A percentile compares a stretch with the other conserved stretches of the same genome.
Conservation (phyloP, 2,113 vertebrate genomes). For the Ginglymostoma cirratum region DNA sequence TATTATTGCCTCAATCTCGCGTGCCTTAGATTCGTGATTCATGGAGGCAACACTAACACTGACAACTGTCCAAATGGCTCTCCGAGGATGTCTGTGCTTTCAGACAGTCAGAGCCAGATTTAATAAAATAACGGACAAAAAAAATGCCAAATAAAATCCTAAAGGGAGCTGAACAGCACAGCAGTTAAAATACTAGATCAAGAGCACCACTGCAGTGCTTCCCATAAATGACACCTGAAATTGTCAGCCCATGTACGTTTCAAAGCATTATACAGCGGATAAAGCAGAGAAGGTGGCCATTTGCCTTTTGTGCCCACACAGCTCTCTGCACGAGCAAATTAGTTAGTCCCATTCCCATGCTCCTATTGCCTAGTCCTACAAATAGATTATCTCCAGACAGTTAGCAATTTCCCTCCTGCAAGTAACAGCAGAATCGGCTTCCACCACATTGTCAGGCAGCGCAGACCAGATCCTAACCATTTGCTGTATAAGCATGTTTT, state of each 20-base stretch:
- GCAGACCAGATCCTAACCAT: too few relatives aligned
- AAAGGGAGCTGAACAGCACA: not conserved
- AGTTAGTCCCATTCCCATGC: too few relatives aligned
- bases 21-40: conserved; percentile 8
- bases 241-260: not conserved
- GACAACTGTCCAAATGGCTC: conserved; percentile 1
- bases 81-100: not conserved
- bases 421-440: too few relatives aligned
- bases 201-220: not conserved
- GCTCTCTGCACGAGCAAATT: too few relatives aligned
- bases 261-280: not conserved
- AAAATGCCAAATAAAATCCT: conserved; percentile 26
- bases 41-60: not conserved
- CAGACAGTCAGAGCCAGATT: not conserved
- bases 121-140: not conserved
- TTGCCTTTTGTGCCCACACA: too few relatives aligned
- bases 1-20: not conserved
- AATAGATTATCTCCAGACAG: too few relatives aligned
- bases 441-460: too few relatives aligned
- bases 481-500: too few relatives aligned
- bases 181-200: not conserved
- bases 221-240: not conserved
- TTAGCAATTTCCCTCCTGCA: too few relatives aligned
- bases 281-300: too few relatives aligned
- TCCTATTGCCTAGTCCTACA: too few relatives aligned